These are phyloP conservation scores for Drosophila demipolita DNA, from an alignment of 2,888 invertebrate species.

Conservation along the genomic window DNA sequence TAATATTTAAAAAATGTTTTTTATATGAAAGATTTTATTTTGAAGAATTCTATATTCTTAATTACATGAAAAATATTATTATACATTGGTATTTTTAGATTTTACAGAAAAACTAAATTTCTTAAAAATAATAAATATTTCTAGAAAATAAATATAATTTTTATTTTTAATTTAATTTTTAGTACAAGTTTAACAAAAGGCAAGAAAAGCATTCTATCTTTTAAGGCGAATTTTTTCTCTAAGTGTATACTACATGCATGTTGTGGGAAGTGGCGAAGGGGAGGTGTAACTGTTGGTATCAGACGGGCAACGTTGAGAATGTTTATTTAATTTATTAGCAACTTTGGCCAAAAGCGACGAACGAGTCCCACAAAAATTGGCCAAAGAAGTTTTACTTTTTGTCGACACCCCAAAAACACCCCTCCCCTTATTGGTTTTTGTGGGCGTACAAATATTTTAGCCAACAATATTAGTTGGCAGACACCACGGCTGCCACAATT, in stretches of 20 bases:
- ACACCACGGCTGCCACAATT: slow-evolving; percentile 47
- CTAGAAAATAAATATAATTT: background rate
- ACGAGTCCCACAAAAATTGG: slow-evolving; percentile 52
- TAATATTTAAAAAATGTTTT: background rate
- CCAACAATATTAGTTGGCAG: slow-evolving; percentile 58
- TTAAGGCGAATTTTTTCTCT: background rate
- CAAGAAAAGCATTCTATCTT: background rate
- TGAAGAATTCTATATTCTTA: too few relatives aligned
- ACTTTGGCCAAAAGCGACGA: slow-evolving; percentile 47
- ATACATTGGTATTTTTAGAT: too few relatives aligned
- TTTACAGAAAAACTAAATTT: too few relatives aligned
- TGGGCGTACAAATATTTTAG: slow-evolving; percentile 55
- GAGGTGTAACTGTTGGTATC: background rate
- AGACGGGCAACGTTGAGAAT: slow-evolving; percentile 28
- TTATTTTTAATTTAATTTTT: background rate
- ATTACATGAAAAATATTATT: too few relatives aligned
- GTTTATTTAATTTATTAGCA: slow-evolving; percentile 73
- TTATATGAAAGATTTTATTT: too few relatives aligned
- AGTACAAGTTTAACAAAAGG: background rate
- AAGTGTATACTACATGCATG: slow-evolving; percentile 30
- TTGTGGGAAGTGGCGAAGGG: background rate
- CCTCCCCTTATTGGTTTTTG: background rate
- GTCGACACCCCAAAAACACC: background rate
- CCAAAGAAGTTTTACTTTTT: slow-evolving; percentile 47
- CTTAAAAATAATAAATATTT: background rate